Evolutionary conservation across 2,888 invertebrate genomes (phyloP).

Genomic region (Xanthorhoe spadicearia): DNA sequence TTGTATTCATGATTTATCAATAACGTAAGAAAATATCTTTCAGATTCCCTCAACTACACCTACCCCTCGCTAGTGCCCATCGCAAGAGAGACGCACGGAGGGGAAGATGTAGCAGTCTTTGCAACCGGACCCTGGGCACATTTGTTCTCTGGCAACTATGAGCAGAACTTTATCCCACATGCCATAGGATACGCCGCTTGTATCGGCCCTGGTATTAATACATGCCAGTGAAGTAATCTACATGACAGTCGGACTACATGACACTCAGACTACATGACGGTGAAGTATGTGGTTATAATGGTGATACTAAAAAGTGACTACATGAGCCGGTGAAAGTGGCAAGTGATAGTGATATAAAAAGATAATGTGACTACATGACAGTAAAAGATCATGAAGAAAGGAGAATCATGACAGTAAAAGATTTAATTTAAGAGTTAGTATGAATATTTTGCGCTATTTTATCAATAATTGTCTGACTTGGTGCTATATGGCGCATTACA

Average conservation of each 20-base stretch:
- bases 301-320: no score
- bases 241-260: neutral
- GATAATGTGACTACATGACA: no score
- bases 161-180: conserved; percentile 92
- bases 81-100: conserved; percentile 88
- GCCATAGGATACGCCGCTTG: conserved; percentile 90
- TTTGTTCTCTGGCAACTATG: conserved; percentile 91
- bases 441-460: no score
- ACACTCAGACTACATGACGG: neutral
- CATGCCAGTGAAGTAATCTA: conserved; percentile 58
- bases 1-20: no score
- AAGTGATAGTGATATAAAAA: neutral
- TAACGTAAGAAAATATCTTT: conserved; percentile 39
- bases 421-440: no score
- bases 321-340: neutral
- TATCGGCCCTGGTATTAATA: conserved; percentile 86
- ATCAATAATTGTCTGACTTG: no score
- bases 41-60: conserved; percentile 75
- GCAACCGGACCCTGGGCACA: conserved; percentile 92
- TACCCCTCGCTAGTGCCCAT: conserved; percentile 87
- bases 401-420: no score
- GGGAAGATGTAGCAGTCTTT: conserved; percentile 92
- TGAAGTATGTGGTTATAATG: neutral
- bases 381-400: no score
- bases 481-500: no score